Base-by-base conservation (phyloP, 2,113 vertebrate genomes). In the Probosciger aterrimus region DNA sequence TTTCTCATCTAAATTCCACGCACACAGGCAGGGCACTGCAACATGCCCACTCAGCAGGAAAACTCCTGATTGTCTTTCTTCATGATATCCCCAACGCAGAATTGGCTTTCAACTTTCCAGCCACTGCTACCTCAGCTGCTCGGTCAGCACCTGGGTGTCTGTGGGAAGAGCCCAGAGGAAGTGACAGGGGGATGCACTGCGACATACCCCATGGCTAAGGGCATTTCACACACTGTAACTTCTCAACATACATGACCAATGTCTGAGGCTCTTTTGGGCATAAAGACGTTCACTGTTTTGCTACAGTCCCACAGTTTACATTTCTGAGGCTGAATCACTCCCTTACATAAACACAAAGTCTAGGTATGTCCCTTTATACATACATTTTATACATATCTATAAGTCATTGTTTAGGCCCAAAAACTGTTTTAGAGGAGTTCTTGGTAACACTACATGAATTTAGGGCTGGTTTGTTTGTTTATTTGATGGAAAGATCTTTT, bases 1-100 rank as follows among this genome's bases (percentile, higher is more conserved):
- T 62, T 31, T 50, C 93, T 96, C 96, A 96, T 95, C 91, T 87
- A 93, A 89, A 97, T 96, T 96, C 94, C 39, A 35, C 0, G 0
- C 95, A 97, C 92, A 64, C 69, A 90, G 22, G 18, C 88, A 75
- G 64, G 69, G 60, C 80, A 90, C 46, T 63, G 14, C 85, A 93
- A 55, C 64, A 6, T 86, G 83, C 73, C 88, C 82, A 88, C 82
- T 94, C 71, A 63, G 43, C 60, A 77, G 68, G 64, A 95, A 86
- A 96, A 68, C 25, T 81, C 64, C 81, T 14, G 16, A 15, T 92
- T 69, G 62, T 39, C 50, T 78, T n/a, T 84, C 79, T 75, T 27
- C 19, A 7, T 24, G 14, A 82, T 73, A 82, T 6, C 49, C 57
- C 57, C 55, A 60, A 6, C 2, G 3, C 39, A 83, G 79, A 63